phyloP scores from a whole-genome alignment of 1,140 invertebrate species.

The Ridgeia piscesae region DNA sequence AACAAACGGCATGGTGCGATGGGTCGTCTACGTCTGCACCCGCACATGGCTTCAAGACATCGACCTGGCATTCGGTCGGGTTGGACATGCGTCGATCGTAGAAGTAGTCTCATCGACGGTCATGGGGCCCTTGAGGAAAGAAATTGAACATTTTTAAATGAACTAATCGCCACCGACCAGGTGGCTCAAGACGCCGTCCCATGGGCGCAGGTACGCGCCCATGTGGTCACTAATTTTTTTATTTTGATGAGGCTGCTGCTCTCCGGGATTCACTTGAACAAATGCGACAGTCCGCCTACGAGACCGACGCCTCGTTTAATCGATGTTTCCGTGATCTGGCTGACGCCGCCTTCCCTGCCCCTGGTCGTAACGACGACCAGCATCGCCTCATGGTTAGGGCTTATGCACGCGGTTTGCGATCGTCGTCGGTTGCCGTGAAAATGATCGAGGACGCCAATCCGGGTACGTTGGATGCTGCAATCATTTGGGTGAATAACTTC shows the following conservation, averaged over 20 bases:
- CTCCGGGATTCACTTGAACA: not conserved
- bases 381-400: not conserved
- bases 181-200: not conserved
- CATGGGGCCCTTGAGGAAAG: not conserved
- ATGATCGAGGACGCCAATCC: not conserved
- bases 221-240: not conserved
- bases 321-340: not conserved
- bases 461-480: no score
- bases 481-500: not conserved
- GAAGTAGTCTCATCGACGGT: not conserved
- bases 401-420: not conserved
- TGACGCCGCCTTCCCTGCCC: not conserved
- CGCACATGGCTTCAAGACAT: not conserved
- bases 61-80: not conserved
- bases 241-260: not conserved
- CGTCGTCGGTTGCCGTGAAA: not conserved
- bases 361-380: not conserved
- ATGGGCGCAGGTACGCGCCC: not conserved
- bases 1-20: not conserved
- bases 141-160: not conserved
- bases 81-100: not conserved
- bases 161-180: not conserved
- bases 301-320: not conserved
- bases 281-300: not conserved
- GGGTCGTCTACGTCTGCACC: not conserved